These are phyloP conservation scores for Calonectris borealis DNA, from an alignment of 2,113 vertebrate genomes.

Conservation along the genomic window DNA sequence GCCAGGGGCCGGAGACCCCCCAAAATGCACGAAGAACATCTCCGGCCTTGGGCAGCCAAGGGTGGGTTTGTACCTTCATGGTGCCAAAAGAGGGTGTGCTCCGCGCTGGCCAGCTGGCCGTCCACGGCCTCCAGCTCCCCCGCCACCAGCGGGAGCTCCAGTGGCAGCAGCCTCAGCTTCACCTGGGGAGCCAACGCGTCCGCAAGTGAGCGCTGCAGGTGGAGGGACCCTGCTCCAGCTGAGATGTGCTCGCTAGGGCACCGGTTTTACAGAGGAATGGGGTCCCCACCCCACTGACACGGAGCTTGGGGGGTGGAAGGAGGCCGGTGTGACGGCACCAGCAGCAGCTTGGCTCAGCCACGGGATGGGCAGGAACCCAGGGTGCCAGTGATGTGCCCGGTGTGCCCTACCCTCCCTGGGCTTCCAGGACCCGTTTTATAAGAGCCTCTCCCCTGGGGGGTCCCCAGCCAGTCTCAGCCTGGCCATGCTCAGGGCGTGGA, in stretches of 20 bases:
- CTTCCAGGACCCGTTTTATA: too few relatives aligned
- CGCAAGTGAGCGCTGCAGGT: neutral
- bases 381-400: fast-evolving
- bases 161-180: slow-evolving; percentile 34
- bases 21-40: fast-evolving
- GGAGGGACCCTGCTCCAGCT: neutral
- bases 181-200: slow-evolving; percentile 26
- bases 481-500: neutral
- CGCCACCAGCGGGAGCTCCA: slow-evolving; percentile 70
- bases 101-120: neutral
- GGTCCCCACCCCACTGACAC: fast-evolving
- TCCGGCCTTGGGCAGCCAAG: fast-evolving
- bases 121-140: slow-evolving; percentile 67
- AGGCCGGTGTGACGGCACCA: fast-evolving
- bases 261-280: fast-evolving
- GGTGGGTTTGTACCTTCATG: slow-evolving; percentile 48
- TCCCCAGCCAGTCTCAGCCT: neutral
- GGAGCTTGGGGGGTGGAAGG: fast-evolving
- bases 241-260: fast-evolving
- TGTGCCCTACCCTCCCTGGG: fast-evolving
- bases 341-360: neutral
- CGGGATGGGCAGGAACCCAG: fast-evolving
- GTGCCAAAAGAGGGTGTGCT: slow-evolving; percentile 73
- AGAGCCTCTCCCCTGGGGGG: fast-evolving
- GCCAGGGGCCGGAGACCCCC: neutral